Base-by-base conservation (phyloP, 2,888 invertebrate species). In the Hipparchia semele region DNA sequence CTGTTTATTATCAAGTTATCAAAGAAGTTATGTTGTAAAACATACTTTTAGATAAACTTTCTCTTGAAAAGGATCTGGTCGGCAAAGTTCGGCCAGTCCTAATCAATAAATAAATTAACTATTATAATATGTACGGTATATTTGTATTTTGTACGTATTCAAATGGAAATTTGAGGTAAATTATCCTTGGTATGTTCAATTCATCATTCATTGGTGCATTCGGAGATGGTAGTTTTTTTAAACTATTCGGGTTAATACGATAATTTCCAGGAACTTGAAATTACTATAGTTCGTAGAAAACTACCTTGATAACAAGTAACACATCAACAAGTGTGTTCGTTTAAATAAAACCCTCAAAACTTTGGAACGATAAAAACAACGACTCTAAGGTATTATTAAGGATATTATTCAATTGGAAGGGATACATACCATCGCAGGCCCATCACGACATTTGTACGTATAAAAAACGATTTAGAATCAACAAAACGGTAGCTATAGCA, bases 401-500 rank as follows among this genome's bases (percentile, higher is more conserved):
- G 62, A 72, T 73, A 72, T 75, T 66, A 76, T 69, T 75, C 69
- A 73, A 72, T 73, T 72, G 68, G 65, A 68, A 70, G 71, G 74
- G 23, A 23, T 23, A 73, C 72, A 75, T 75, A 39, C 61, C 60
- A 71, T 75, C 58, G 70, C 68, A 73, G 73, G 64, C 58, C 62
- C 71, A 73, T 74, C 72, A 72, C 68, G 72, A 72, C 23, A 23
- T 23, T 23, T 69, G 73, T 77, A 74, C 73, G 65, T 82, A 81
- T 83, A 82, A 86, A 86, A 84, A 84, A 87, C 84, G 82, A 81
- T 82, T 82, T 82, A 84, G 79, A 80, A 79, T 83, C 8, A 89
- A 88, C 87, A 88, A 91, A 87, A 91, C 91, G 86, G 91, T 90
- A 91, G 91, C 91, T 77, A 77, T 6, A 49, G 6, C 6, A 49